A percentile compares a stretch with the other conserved stretches of the same genome.
Conservation (phyloP, 2,113 vertebrate species). For the Pelecanus crispus region DNA sequence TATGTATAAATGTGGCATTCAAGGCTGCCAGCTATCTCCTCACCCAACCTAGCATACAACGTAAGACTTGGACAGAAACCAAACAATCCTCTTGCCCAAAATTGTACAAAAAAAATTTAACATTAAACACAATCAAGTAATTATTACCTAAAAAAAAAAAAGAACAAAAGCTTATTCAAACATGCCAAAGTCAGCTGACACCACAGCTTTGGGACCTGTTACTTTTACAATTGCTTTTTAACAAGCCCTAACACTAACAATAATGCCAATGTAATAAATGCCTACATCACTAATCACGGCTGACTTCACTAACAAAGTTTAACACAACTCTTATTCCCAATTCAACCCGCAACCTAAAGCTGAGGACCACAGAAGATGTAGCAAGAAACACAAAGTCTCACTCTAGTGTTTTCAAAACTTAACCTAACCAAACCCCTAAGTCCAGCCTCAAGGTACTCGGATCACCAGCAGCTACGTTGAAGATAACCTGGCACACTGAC, state of each 20-base stretch:
- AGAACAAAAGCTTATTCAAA: background rate
- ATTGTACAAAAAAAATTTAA: background rate
- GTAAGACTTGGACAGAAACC: fast-evolving
- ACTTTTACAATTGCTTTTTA: background rate
- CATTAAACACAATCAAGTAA: background rate
- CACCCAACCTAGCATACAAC: background rate
- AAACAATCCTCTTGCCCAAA: background rate
- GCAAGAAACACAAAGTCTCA: background rate
- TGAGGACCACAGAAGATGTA: background rate
- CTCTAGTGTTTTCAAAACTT: background rate
- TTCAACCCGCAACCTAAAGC: background rate
- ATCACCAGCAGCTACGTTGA: background rate
- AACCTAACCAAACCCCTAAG: background rate
- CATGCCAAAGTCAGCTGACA: background rate
- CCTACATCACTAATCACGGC: background rate
- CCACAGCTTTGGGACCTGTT: background rate
- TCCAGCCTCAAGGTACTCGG: background rate
- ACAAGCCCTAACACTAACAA: background rate
- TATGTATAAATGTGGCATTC: background rate
- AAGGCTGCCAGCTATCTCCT: background rate
- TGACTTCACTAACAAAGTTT: background rate
- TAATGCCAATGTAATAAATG: background rate
- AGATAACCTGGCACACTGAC: background rate
- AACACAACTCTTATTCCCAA: background rate
- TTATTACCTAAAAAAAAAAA: background rate